These are phyloP conservation scores for Mythimna lalbum DNA, from an alignment of 2,888 invertebrate genomes.

Conservation along the genomic window DNA sequence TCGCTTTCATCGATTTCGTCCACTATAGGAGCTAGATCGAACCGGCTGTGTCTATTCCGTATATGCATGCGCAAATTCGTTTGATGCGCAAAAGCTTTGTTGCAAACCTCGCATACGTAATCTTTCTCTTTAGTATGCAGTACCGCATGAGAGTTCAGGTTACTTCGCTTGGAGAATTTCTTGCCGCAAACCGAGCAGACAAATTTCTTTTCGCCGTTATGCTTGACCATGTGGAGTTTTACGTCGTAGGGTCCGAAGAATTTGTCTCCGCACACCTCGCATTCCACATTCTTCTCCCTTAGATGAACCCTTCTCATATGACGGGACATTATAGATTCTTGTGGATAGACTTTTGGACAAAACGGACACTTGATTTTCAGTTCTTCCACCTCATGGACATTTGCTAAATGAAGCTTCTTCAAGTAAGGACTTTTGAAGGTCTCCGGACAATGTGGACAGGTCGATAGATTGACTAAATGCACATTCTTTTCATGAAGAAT, in stretches of 20 bases:
- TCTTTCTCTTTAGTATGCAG: slow-evolving; percentile 90
- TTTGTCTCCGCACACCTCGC: slow-evolving; percentile 85
- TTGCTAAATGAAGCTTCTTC: slow-evolving; percentile 84
- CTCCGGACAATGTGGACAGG: slow-evolving; percentile 84
- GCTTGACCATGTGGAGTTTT: slow-evolving; percentile 88
- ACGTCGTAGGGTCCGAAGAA: slow-evolving; percentile 86
- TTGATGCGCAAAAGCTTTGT: slow-evolving; percentile 87
- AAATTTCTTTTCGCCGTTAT: slow-evolving; percentile 89
- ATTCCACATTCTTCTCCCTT: slow-evolving; percentile 85
- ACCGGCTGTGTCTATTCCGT: slow-evolving; percentile 73
- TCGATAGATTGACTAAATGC: slow-evolving; percentile 80
- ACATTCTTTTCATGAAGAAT: slow-evolving; percentile 86
- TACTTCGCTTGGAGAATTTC: slow-evolving; percentile 91
- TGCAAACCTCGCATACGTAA: slow-evolving; percentile 88
- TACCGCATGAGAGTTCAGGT: slow-evolving; percentile 90
- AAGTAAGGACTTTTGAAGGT: slow-evolving; percentile 86
- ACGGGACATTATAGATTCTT: slow-evolving; percentile 91
- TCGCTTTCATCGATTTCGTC: slow-evolving; percentile 73
- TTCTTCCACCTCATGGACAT: slow-evolving; percentile 84
- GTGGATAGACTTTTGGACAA: slow-evolving; percentile 87
- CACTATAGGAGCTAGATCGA: slow-evolving; percentile 47
- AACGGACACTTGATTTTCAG: slow-evolving; percentile 86
- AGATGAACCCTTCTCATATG: slow-evolving; percentile 91
- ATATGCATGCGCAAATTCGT: slow-evolving; percentile 82
- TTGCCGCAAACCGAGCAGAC: slow-evolving; percentile 91